phyloP scores from a whole-genome alignment of 2,797 vertebrate genomes.

The Percopsis omiscomaycus region DNA sequence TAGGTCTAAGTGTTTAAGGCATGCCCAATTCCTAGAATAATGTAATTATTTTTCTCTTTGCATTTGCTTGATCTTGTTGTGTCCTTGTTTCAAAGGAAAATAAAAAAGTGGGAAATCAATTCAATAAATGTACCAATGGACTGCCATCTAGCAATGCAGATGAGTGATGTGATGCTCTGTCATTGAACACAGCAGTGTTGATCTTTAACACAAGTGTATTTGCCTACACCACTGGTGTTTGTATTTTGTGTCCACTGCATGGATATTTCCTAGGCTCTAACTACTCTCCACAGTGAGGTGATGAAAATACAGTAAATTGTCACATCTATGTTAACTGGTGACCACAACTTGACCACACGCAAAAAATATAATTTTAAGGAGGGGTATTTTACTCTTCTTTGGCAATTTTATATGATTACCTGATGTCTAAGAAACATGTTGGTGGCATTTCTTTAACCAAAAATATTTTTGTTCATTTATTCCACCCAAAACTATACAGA shows the following conservation, averaged over 20 bases:
- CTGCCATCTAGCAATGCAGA: slow-evolving; percentile 56
- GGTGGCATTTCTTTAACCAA: too few species aligned
- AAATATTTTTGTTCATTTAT: too few species aligned
- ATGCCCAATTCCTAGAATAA: slow-evolving; percentile 61
- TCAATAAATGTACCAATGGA: slow-evolving; percentile 25
- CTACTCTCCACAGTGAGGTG: slow-evolving; percentile 19
- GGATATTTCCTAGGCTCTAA: slow-evolving; percentile 15
- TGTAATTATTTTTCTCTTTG: slow-evolving; percentile 52
- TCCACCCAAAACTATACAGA: slow-evolving; percentile 10
- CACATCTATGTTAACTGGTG: slow-evolving; percentile 23
- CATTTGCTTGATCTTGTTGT: slow-evolving; percentile 52
- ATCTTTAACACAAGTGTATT: slow-evolving; percentile 13
- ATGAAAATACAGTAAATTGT: slow-evolving; percentile 18
- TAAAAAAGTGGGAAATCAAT: slow-evolving; percentile 48
- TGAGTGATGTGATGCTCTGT: slow-evolving; percentile 63
- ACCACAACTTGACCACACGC: background rate
- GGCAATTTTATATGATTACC: too few species aligned
- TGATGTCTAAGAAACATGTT: too few species aligned
- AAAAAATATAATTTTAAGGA: too few species aligned
- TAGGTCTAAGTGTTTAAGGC: slow-evolving; percentile 59
- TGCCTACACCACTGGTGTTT: slow-evolving; percentile 17
- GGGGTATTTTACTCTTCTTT: too few species aligned
- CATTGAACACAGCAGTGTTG: slow-evolving; percentile 22
- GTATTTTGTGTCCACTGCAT: slow-evolving; percentile 41
- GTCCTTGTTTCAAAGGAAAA: slow-evolving; percentile 51